phyloP scores from a whole-genome alignment of 2,888 invertebrate species.

The Leptopilina drosophilae region DNA sequence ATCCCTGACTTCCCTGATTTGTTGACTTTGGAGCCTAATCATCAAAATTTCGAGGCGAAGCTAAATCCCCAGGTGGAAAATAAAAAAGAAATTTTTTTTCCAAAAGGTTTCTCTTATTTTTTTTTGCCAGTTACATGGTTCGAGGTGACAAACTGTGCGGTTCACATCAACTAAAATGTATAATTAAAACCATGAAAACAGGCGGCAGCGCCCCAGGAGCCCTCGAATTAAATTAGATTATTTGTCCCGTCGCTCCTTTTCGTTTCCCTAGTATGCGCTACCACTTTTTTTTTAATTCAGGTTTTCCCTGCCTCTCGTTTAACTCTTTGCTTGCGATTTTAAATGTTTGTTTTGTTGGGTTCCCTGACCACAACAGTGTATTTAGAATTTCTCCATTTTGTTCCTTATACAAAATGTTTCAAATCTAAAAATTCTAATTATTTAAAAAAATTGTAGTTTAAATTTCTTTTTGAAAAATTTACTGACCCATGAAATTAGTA shows the following conservation, averaged over 20 bases:
- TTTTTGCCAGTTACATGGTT: constrained; percentile 62
- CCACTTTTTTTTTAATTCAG: constrained; percentile 29
- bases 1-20: no score
- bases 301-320: constrained; percentile 46
- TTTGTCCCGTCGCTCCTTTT: constrained; percentile 66
- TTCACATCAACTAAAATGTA: constrained; percentile 52
- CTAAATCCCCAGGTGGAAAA: no score
- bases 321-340: constrained; percentile 38
- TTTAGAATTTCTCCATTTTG: neutral
- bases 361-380: neutral
- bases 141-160: constrained; percentile 59
- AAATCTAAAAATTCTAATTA: no score
- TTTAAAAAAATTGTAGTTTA: no score
- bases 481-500: no score
- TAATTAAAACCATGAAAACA: constrained; percentile 73
- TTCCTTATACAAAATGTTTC: no score
- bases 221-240: constrained; percentile 71
- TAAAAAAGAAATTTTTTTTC: constrained; percentile 40
- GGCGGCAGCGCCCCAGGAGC: constrained; percentile 57
- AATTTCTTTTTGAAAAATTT: no score
- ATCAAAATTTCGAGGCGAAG: no score
- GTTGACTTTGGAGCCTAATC: no score
- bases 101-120: constrained; percentile 59
- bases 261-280: constrained; percentile 34
- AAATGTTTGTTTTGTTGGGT: neutral